phyloP scores from a whole-genome alignment of 2,113 vertebrate species.

The Chinchilla lanigera region DNA sequence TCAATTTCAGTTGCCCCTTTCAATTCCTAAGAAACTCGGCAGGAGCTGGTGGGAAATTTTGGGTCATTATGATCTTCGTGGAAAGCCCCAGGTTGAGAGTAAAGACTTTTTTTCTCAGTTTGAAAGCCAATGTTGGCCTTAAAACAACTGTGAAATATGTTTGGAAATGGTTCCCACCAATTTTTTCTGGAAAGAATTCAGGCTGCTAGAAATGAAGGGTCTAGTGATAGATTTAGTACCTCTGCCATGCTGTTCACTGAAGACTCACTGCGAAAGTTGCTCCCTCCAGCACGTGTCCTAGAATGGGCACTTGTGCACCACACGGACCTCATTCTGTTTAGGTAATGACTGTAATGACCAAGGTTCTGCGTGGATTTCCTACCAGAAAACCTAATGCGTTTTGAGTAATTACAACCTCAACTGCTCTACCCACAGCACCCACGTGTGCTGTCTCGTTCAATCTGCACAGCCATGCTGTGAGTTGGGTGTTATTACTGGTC shows the following conservation, averaged over 20 bases:
- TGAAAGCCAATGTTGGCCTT: slow-evolving; percentile 53
- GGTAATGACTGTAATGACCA: not conserved
- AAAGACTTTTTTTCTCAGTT: slow-evolving; percentile 8
- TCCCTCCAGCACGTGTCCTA: not conserved
- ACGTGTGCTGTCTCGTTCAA: not conserved
- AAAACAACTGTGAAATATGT: slow-evolving; percentile 47
- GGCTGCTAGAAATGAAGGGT: not conserved
- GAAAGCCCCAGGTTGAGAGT: slow-evolving; percentile 72
- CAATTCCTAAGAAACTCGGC: slow-evolving; percentile 70
- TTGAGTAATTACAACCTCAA: not conserved
- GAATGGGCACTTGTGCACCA: not conserved
- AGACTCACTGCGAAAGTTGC: not conserved
- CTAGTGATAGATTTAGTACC: not conserved
- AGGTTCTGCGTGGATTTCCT: not conserved
- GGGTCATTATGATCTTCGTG: slow-evolving; percentile 25
- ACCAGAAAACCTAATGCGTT: not conserved
- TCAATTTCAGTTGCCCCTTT: slow-evolving; percentile 68
- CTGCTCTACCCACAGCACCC: too few species aligned
- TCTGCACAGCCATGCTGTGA: not conserved
- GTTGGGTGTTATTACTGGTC: not conserved
- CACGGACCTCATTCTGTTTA: not conserved
- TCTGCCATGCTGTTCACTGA: not conserved
- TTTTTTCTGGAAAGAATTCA: slow-evolving; percentile 45
- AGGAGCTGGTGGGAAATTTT: slow-evolving; percentile 52
- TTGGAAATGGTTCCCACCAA: slow-evolving; percentile 51